Evolutionary conservation across 2,888 invertebrate species (phyloP).

Genomic region (Osmoderma eremita): DNA sequence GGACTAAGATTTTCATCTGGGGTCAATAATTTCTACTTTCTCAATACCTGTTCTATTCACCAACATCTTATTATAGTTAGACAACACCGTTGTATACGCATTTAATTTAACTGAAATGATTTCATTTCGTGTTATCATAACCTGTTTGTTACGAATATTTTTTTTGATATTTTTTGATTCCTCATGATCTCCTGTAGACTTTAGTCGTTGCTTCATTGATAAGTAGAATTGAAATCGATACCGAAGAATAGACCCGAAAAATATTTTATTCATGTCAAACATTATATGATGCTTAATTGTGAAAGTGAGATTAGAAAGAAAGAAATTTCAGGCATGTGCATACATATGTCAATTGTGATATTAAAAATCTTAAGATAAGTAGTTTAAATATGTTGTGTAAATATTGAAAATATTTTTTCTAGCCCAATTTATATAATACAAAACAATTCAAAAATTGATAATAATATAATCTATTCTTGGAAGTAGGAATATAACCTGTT

Average conservation of each 20-base stretch:
- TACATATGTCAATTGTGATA: no score
- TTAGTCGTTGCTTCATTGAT: not conserved
- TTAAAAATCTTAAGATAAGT: no score
- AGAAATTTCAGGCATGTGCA: no score
- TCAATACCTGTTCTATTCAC: constrained; percentile 46
- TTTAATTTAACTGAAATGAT: constrained; percentile 28
- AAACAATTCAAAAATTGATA: no score
- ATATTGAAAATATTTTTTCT: no score
- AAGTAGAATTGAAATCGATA: no score
- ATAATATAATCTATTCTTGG: no score
- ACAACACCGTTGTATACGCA: constrained; percentile 13
- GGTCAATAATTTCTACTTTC: constrained; percentile 58
- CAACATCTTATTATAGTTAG: not conserved
- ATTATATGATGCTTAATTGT: no score
- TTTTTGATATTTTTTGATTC: constrained; percentile 4
- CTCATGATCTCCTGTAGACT: not conserved
- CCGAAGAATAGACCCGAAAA: not conserved
- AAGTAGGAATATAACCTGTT: no score
- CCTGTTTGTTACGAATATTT: constrained; percentile 28
- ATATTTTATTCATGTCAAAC: constrained; percentile 4
- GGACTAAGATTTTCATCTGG: constrained; percentile 54
- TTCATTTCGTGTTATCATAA: constrained; percentile 36
- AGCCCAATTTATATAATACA: no score
- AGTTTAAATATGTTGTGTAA: no score
- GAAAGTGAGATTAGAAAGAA: no score